Base-by-base conservation (phyloP, 53 echinoderm and acorn worm genomes). In the Hippasteria phrygiana region DNA sequence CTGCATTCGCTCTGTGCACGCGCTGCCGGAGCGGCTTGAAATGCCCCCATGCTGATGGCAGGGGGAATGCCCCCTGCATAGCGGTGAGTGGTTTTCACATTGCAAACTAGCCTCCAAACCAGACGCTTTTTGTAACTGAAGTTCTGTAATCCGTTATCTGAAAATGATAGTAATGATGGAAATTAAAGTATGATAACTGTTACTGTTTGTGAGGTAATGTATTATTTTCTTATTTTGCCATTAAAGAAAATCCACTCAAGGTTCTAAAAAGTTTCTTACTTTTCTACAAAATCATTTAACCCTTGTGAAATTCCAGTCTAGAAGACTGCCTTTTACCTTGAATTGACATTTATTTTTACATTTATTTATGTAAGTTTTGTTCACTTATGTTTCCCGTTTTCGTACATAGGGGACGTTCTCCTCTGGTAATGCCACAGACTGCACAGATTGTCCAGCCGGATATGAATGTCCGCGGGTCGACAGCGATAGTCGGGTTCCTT, bases 21-120 rank as follows among this genome's bases (percentile, higher is more conserved):
- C 94, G 83, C 27, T 97, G 97, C 73, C 83, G 90, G 4, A 74
- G 80, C 35, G 97, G 97, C 18, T 94, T 89, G 92, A 84, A 97
- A 73, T 97, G 97, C 59, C 95, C 97, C 0, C 56, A 48, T 32
- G 33, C 76, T 4, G 97, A 97, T 43, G 95, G 97, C 17, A 94
- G 92, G 26, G 97, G 90, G 5, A 95, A 95, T 47, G 88, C 90
- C 10, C 94, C 88, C 16, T 97, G 97, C 84, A 22, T 71, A 13
- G 33, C 63, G 72, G 97, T 97, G 77, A 92, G 87, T 35, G 7
- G 10, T 38, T 28, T 20, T 8, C 24, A 56, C 24, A 4, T 22
- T 4, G 4, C 18, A 20, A 22, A 20, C 20, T 56, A 20, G 59
- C 4, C 59, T 56, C 59, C 17, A 20, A 56, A 56, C 18, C 18